A percentile compares a stretch with the other conserved stretches of the same genome.
These are phyloP conservation scores for Zoanthus sociatus DNA, from an alignment of 92 coral and sea anemone species.

Conservation along the genomic window DNA sequence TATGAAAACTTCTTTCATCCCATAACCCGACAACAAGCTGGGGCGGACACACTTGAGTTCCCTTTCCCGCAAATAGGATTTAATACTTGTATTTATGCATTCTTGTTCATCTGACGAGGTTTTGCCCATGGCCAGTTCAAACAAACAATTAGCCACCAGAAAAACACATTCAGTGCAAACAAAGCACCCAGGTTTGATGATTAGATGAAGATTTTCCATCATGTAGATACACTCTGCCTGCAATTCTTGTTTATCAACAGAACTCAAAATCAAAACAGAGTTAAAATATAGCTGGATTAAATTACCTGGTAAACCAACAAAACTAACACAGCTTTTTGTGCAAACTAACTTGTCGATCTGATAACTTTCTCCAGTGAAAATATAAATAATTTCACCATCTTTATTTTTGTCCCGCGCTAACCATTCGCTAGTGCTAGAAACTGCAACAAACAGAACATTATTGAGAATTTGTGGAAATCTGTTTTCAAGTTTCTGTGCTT, in stretches of 20 bases:
- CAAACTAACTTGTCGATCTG: constrained; percentile 6
- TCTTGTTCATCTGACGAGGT: not conserved
- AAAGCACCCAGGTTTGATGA: not conserved
- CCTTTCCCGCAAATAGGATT: not conserved
- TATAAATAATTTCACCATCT: not conserved
- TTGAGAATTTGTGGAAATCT: not conserved
- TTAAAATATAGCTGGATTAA: not conserved
- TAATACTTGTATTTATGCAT: not conserved
- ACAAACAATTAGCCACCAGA: not conserved
- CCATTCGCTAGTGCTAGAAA: not conserved
- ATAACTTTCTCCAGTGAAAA: constrained; percentile 19
- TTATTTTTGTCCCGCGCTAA: not conserved
- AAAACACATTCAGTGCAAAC: not conserved
- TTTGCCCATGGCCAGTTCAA: not conserved
- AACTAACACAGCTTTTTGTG: not conserved
- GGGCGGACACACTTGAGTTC: too few relatives aligned
- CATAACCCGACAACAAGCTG: not conserved
- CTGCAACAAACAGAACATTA: not conserved
- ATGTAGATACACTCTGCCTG: not conserved
- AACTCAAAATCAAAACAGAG: not conserved
- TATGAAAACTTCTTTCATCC: not conserved
- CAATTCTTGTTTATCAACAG: too few relatives aligned
- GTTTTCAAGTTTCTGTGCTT: not conserved
- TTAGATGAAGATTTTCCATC: constrained; percentile 6
- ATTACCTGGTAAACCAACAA: constrained; percentile 19